phyloP scores from a whole-genome alignment of 1,140 invertebrate species.

The Panagrolaimus sp. region DNA sequence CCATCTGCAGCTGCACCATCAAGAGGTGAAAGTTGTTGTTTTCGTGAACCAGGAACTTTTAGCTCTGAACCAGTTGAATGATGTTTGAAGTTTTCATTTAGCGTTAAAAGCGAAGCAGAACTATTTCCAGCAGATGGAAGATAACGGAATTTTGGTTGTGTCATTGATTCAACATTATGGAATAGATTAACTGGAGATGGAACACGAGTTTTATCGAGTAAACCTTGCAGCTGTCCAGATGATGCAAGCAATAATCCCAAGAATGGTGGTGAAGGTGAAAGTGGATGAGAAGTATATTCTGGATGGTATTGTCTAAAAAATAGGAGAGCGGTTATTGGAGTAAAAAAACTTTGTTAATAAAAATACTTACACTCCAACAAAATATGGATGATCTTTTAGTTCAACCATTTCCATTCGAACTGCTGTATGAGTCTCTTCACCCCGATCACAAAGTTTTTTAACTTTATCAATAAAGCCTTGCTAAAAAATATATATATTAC shows the following conservation, averaged over 20 bases:
- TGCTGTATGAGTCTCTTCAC: slow-evolving; percentile 60
- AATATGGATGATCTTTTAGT: slow-evolving; percentile 75
- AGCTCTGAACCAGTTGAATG: too few relatives aligned
- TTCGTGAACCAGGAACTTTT: too few relatives aligned
- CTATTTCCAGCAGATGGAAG: slow-evolving; percentile 6
- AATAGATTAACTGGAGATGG: slow-evolving; percentile 14
- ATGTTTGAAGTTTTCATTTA: too few relatives aligned
- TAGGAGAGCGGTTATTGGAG: too few relatives aligned
- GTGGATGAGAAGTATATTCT: slow-evolving; percentile 86
- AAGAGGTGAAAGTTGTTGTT: too few relatives aligned
- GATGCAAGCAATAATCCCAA: slow-evolving; percentile 84
- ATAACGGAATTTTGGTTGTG: neutral
- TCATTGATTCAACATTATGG: neutral
- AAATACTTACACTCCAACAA: slow-evolving; percentile 69
- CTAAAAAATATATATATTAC: neutral
- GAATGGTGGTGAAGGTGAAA: slow-evolving; percentile 89
- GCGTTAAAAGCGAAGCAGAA: neutral
- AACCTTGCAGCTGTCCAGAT: slow-evolving; percentile 61
- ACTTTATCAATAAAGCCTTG: slow-evolving; percentile 44
- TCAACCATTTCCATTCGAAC: slow-evolving; percentile 77
- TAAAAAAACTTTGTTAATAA: too few relatives aligned
- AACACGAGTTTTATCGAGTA: slow-evolving; percentile 21
- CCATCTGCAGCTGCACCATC: too few relatives aligned
- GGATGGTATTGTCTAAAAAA: slow-evolving; percentile 77
- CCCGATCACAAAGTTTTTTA: slow-evolving; percentile 42